Conservation (phyloP, 2,888 invertebrate species). For the Smittia aterrima region DNA sequence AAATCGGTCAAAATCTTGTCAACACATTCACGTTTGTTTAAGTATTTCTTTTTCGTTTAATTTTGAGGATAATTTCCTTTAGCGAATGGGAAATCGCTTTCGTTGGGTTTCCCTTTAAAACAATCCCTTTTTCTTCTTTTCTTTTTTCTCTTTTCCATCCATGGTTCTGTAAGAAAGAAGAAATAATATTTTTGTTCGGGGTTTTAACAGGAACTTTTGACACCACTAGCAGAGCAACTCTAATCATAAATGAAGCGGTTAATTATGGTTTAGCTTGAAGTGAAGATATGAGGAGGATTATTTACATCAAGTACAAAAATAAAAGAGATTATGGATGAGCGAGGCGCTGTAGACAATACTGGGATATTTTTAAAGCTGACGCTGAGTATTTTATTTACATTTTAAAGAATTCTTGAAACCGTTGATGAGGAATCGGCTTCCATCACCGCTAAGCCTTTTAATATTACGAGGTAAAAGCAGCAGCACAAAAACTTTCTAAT, state of each 20-base stretch:
- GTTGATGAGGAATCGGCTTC: neutral
- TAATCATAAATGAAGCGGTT: neutral
- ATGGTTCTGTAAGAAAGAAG: conserved; percentile 63
- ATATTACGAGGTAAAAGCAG: too few species aligned
- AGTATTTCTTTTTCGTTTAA: neutral
- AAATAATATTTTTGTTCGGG: neutral
- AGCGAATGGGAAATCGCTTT: too few species aligned
- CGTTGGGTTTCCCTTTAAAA: conserved; percentile 60
- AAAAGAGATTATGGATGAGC: neutral
- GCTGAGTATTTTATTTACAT: neutral
- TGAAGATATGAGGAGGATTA: neutral
- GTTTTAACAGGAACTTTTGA: neutral
- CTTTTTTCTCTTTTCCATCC: conserved; percentile 85
- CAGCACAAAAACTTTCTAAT: too few species aligned
- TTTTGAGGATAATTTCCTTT: neutral
- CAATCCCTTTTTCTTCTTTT: conserved; percentile 86
- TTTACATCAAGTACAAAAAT: neutral
- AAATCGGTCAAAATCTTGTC: too few species aligned
- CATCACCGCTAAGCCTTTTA: too few species aligned
- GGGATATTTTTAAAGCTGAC: conserved; percentile 24
- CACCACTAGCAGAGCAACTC: neutral
- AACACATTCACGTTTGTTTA: too few species aligned
- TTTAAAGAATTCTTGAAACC: neutral
- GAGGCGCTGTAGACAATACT: conserved; percentile 22
- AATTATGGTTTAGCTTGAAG: neutral